A percentile compares a stretch with the other conserved stretches of the same genome.
phyloP scores from a whole-genome alignment of 1,140 invertebrate genomes.

The Drosophila pectinifera region DNA sequence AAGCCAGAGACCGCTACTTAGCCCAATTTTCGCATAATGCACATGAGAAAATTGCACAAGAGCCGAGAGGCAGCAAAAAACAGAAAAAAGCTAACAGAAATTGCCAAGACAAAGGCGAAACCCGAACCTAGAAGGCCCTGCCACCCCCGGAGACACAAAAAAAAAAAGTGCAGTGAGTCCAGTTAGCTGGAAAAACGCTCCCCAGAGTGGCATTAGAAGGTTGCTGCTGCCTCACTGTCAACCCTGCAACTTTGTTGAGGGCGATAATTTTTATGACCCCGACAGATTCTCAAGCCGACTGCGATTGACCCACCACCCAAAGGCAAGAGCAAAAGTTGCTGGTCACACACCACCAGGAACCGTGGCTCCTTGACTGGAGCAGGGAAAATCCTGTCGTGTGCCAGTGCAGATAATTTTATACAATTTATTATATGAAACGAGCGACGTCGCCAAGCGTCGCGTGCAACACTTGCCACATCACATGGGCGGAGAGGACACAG shows the following conservation, averaged over 20 bases:
- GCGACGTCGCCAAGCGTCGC: conserved; percentile 64
- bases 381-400: conserved; percentile 62
- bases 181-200: conserved; percentile 71
- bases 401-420: conserved; percentile 79
- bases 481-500: conserved; percentile 16
- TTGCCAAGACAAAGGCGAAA: conserved; percentile 54
- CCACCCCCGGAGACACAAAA: conserved; percentile 54
- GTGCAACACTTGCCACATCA: conserved; percentile 81
- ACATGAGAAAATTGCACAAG: conserved; percentile 76
- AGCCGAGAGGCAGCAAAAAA: conserved; percentile 64
- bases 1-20: conserved; percentile 69
- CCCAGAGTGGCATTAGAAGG: conserved; percentile 78
- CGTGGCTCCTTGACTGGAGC: background rate
- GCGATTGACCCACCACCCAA: conserved; percentile 76
- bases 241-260: conserved; percentile 64
- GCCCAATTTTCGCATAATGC: conserved; percentile 82
- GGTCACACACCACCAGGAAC: conserved; percentile 46
- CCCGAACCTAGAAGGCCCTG: conserved; percentile 23
- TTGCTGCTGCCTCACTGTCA: conserved; percentile 43
- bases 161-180: conserved; percentile 64
- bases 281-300: conserved; percentile 68
- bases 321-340: conserved; percentile 21
- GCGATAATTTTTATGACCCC: conserved; percentile 82
- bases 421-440: conserved; percentile 74
- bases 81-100: conserved; percentile 57